These are phyloP conservation scores for Brachionus calyciflorus DNA, from an alignment of 1,140 invertebrate species.

Conservation along the genomic window DNA sequence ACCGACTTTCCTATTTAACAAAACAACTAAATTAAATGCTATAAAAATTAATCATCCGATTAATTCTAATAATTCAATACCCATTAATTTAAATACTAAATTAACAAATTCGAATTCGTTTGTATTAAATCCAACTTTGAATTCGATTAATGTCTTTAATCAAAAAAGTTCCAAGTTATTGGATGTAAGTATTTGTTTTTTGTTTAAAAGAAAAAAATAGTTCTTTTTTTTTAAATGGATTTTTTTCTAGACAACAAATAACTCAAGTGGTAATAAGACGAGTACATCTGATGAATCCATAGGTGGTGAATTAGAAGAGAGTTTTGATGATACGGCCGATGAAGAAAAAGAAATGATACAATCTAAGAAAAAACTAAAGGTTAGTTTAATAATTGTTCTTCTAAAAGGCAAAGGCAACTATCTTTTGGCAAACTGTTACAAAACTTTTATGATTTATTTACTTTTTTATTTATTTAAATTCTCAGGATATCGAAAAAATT, in stretches of 20 bases:
- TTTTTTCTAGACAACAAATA: slow-evolving; percentile 7
- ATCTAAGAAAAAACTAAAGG: slow-evolving; percentile 12
- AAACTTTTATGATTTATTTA: too few species aligned
- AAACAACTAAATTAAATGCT: background rate
- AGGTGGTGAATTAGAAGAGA: slow-evolving; percentile 20
- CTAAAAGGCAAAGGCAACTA: too few species aligned
- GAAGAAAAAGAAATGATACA: slow-evolving; percentile 30
- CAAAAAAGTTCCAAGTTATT: slow-evolving; percentile 25
- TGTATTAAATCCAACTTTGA: background rate
- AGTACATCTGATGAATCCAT: slow-evolving; percentile 37
- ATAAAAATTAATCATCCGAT: slow-evolving; percentile 31
- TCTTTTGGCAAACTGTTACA: too few species aligned
- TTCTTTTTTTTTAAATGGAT: background rate
- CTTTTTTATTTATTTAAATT: too few species aligned
- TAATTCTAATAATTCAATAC: background rate
- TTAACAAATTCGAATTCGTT: background rate
- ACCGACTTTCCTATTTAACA: slow-evolving; percentile 15
- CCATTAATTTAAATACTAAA: background rate
- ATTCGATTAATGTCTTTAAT: background rate
- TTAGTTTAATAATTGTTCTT: too few species aligned
- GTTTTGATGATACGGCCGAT: slow-evolving; percentile 25
- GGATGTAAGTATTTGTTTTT: background rate
- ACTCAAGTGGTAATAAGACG: slow-evolving; percentile 4
- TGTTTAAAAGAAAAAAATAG: too few species aligned
- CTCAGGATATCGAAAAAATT: too few species aligned